Evolutionary conservation across 1,140 invertebrate species (phyloP).

Genomic region (Chironomus striatipennis): DNA sequence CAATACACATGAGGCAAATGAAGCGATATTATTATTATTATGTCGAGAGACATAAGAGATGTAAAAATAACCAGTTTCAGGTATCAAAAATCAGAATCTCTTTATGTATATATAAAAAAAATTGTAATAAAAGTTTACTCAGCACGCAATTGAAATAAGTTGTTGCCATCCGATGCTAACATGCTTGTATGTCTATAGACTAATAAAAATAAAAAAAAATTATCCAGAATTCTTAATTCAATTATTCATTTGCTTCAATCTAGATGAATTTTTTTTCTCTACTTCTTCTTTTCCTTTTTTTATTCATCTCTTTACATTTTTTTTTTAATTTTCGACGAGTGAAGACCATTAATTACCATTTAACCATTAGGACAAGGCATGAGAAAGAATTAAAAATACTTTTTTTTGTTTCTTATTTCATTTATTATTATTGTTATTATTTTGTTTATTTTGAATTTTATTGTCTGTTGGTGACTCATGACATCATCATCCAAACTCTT

Average conservation of each 20-base stretch:
- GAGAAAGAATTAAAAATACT: slow-evolving; percentile 14
- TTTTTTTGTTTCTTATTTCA: neutral
- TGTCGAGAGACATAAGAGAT: too few species aligned
- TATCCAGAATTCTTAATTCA: neutral
- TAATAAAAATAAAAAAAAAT: neutral
- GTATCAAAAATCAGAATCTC: neutral
- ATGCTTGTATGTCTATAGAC: neutral
- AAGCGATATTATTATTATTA: too few species aligned
- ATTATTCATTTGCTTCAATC: slow-evolving; percentile 14
- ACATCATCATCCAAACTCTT: too few species aligned
- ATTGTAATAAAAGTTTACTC: slow-evolving; percentile 1
- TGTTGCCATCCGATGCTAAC: neutral
- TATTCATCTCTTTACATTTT: neutral
- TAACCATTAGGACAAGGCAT: slow-evolving; percentile 12
- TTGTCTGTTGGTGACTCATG: too few species aligned
- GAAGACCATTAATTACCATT: slow-evolving; percentile 13
- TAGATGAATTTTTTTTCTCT: neutral
- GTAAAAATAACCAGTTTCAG: neutral
- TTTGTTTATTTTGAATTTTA: too few species aligned
- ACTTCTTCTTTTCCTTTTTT: slow-evolving; percentile 1
- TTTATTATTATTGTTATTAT: too few species aligned
- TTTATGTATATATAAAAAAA: neutral
- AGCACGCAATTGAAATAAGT: slow-evolving; percentile 7
- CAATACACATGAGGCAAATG: too few species aligned
- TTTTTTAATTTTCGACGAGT: neutral